Evolutionary conservation across 2,888 invertebrate species (phyloP).

Genomic region (Thyatira batis): DNA sequence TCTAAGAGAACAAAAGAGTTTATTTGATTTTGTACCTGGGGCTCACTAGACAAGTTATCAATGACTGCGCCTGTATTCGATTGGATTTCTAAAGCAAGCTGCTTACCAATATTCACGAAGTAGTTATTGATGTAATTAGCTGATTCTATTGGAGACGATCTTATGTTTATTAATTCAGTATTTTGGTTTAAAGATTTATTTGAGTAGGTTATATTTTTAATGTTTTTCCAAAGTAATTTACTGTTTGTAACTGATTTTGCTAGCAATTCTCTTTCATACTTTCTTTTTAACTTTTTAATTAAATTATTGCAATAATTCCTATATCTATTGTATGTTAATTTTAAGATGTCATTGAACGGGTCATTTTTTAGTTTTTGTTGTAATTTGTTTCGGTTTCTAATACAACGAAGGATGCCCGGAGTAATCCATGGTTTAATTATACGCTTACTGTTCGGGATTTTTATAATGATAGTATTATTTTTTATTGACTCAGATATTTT

Average conservation of each 20-base stretch:
- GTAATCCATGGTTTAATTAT: neutral
- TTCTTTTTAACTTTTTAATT: constrained; percentile 3
- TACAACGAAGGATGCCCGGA: neutral
- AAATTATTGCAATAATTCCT: too few species aligned
- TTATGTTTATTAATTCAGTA: neutral
- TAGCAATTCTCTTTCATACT: neutral
- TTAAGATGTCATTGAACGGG: neutral
- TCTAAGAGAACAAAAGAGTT: constrained; percentile 8
- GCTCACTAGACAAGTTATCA: neutral
- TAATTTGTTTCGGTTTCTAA: constrained; percentile 8
- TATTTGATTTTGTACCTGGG: neutral
- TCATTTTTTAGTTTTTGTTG: constrained; percentile 2
- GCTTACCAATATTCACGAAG: neutral
- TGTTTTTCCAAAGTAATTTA: neutral
- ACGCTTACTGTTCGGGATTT: too few species aligned
- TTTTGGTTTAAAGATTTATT: neutral
- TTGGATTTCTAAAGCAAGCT: neutral
- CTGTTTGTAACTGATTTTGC: neutral
- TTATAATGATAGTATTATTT: constrained; percentile 1
- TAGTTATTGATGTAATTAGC: too few species aligned
- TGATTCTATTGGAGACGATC: too few species aligned
- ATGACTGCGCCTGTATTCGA: neutral
- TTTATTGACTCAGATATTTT: neutral
- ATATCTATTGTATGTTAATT: neutral
- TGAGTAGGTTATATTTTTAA: neutral